Base-by-base conservation (phyloP, 2,113 vertebrate species). In the Rhea americana region DNA sequence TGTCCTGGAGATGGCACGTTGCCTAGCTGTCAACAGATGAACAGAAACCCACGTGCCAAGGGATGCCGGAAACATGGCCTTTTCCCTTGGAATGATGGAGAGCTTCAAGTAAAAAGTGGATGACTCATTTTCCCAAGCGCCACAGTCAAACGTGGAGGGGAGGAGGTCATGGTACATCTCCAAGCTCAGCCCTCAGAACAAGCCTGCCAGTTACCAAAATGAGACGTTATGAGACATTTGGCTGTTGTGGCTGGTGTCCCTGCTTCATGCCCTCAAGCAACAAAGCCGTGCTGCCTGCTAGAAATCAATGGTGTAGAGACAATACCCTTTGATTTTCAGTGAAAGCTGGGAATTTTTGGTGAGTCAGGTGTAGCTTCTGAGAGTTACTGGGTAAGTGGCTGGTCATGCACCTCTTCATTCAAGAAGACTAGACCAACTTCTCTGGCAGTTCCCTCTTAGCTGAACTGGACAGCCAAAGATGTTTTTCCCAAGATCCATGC, bases 31-130 rank as follows among this genome's bases (percentile, higher is more conserved):
- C 53, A 47, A 37, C 26, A 84, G 47, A 93, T 76, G 73, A 94
- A 91, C 90, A 91, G 88, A 84, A 93, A 70, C 58, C 59, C 62
- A 55, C 4, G 1, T 0, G 19, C 93, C 83, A 94, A 94, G 91
- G 83, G 88, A 93, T 94, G 91, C 93, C 45, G 47, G 79, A 95
- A 96, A 68, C 65, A 22, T 0, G 0, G 88, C 80, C 80, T 82
- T 89, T 90, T 87, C 45, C 47, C 74, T 89, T 91, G 80, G 88
- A 96, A 79, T 0, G 3, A 81, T 0, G 0, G 35, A 70, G 80
- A 94, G 53, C 19, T 96, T 80, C 71, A 88, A 74, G 78, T n/a
- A 61, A 91, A 93, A 91, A 94, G 88, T 61, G 68, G 45, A 83
- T 94, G 79, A 94, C 53, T 95, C 72, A 80, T n/a, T 74, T 84